Conservation (phyloP, 2,797 vertebrate species). For the Catostomus latipinnis region DNA sequence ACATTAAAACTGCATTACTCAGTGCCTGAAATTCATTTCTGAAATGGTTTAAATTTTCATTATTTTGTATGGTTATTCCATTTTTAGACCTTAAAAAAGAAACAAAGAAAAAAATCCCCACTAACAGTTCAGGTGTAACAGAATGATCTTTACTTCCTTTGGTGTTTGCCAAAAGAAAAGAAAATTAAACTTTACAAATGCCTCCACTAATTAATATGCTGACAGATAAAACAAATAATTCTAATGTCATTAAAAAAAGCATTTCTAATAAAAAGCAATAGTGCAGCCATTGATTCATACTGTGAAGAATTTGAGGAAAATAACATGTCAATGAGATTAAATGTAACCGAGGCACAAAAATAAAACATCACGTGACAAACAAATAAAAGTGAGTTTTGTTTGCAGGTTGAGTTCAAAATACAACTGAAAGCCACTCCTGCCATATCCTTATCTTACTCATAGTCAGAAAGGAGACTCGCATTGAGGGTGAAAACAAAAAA, state of each 20-base stretch:
- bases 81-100: too few species aligned
- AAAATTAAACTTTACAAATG: constrained; percentile 37
- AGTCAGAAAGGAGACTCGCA: neutral
- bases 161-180: constrained; percentile 66
- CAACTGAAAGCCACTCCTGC: constrained; percentile 1
- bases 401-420: constrained; percentile 1
- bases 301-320: constrained; percentile 50
- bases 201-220: constrained; percentile 29
- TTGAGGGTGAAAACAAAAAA: neutral
- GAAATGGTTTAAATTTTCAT: too few species aligned
- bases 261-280: constrained; percentile 47
- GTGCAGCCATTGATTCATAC: constrained; percentile 64
- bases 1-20: too few species aligned
- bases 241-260: constrained; percentile 34
- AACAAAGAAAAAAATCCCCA: constrained; percentile 36
- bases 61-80: too few species aligned
- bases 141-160: constrained; percentile 79
- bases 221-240: constrained; percentile 34
- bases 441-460: neutral
- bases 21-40: too few species aligned
- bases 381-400: constrained; percentile 3
- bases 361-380: constrained; percentile 7
- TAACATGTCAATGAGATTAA: constrained; percentile 13
- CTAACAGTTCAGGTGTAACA: constrained; percentile 62
- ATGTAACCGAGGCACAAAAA: constrained; percentile 66